Evolutionary conservation across 2,888 invertebrate genomes (phyloP).

Genomic region (Acronicta aceris): DNA sequence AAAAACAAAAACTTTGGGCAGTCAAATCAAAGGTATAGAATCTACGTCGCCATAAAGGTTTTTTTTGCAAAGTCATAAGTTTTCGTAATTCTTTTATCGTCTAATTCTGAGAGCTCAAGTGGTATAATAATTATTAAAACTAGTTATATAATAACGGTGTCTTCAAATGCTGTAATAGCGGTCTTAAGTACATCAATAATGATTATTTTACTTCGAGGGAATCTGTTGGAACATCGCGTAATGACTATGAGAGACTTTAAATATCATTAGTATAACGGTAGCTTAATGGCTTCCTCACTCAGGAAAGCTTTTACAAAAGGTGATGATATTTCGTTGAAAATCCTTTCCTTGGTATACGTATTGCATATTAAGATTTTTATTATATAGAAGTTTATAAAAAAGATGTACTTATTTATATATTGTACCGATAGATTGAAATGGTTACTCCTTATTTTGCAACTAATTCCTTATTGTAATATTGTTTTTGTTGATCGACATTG

Average conservation of each 20-base stretch:
- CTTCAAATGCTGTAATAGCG: neutral
- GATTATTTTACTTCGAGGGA: neutral
- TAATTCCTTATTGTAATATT: no score
- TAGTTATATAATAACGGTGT: neutral
- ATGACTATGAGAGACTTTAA: neutral
- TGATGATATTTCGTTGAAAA: no score
- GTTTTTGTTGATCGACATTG: no score
- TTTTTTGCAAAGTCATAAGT: constrained; percentile 7
- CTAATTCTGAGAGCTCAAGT: neutral
- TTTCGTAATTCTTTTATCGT: neutral
- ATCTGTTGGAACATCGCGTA: neutral
- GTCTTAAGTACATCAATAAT: constrained; percentile 1
- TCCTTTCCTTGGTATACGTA: no score
- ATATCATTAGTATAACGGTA: neutral
- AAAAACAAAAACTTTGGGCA: constrained; percentile 1
- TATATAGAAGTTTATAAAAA: no score
- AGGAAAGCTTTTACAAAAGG: neutral
- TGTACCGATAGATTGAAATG: no score
- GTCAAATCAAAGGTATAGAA: constrained; percentile 1
- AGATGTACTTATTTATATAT: no score
- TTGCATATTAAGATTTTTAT: no score
- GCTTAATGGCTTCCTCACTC: neutral
- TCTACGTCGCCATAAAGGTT: constrained; percentile 9
- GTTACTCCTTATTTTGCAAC: no score
- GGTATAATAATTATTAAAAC: neutral